Base-by-base conservation (phyloP, 2,888 invertebrate species). In the Graphium colonna region DNA sequence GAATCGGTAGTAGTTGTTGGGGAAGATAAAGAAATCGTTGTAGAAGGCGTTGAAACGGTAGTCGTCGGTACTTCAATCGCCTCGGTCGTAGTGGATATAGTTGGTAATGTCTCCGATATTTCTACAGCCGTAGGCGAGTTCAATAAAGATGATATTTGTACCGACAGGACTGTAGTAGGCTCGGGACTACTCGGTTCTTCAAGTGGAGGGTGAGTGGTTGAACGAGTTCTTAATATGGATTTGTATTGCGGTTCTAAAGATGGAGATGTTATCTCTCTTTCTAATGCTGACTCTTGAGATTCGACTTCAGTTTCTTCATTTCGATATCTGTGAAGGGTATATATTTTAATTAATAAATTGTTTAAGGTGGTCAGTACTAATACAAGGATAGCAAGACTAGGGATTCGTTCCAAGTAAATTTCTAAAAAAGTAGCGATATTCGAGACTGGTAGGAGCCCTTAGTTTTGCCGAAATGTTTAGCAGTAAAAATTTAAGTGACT, bases 81-180 rank as follows among this genome's bases (percentile, higher is more conserved):
- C 55, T 73, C 75, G 9, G 73, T 71, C 21, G 71, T 71, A 31
- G 71, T 68, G 49, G 67, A 65, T 12, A 65, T 61, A 2, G 72
- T 68, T 15, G 69, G 63, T 54, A 79, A 77, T 48, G 70, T 61
- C 33, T 69, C 71, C n/a, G 66, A 59, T 16, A 60, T 62, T 49
- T 77, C 78, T 41, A 60, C 61, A 15, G 71, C 64, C 56, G 60
- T 77, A 2, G 80, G 77, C 8, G 79, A 77, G 63, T 89, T 87
- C 5, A 88, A 68, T 28, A 89, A 65, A 18, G 89, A 87, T 8
- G 89, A 83, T 69, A 88, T 84, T 77, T 87, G 88, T 36, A 86
- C 84, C 28, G 87, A 76, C 1, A 88, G 72, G 60, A 87, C 71
- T 1, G 88, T 87, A 26, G 89, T 88, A 1, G 87, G 88, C 57